Conservation (phyloP, 2,888 invertebrate species). For the Syrista parreyssii region DNA sequence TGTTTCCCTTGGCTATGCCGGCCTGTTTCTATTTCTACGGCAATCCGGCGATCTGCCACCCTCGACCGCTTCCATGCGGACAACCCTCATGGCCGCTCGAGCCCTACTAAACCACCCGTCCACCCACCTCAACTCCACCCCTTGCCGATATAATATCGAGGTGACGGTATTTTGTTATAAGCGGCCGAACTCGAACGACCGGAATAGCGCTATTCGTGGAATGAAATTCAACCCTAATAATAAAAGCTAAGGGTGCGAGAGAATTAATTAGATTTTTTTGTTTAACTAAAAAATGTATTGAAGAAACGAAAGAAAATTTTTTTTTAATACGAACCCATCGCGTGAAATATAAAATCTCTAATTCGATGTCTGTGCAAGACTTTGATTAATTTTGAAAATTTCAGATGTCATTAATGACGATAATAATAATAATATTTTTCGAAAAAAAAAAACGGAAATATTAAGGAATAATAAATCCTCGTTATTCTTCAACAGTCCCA, state of each 20-base stretch:
- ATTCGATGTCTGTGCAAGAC: background rate
- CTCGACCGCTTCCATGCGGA: background rate
- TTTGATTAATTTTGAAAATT: background rate
- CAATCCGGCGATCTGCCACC: background rate
- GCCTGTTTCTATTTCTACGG: constrained; percentile 4
- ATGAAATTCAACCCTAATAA: background rate
- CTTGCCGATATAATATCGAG: constrained; percentile 18
- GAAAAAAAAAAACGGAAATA: background rate
- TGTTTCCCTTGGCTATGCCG: constrained; percentile 15
- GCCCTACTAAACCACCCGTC: background rate
- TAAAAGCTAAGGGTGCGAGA: background rate
- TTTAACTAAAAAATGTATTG: background rate
- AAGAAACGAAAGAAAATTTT: background rate
- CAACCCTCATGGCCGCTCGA: background rate
- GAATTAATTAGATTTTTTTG: background rate
- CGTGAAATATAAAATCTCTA: too few species aligned
- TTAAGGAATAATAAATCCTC: background rate
- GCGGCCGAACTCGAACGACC: background rate
- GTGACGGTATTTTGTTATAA: constrained; percentile 21
- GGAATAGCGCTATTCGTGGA: background rate
- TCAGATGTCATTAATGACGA: background rate
- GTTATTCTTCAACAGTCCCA: background rate
- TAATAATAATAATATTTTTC: background rate
- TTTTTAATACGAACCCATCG: too few species aligned
- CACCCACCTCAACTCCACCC: background rate